phyloP scores from a whole-genome alignment of 2,113 vertebrate species.

The Pleuronectes platessa region DNA sequence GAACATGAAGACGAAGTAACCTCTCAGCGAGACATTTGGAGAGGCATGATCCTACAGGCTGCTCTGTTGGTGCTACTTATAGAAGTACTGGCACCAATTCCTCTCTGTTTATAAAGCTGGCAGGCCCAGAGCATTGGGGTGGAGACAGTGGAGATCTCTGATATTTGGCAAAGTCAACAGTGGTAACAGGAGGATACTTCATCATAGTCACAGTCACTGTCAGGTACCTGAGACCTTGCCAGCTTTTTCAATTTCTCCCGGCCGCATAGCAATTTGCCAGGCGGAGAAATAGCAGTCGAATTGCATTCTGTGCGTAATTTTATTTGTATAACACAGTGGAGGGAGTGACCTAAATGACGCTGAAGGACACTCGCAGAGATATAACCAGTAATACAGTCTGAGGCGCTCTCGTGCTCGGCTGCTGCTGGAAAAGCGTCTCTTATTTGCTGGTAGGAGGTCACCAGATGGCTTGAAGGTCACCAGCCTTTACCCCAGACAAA shows the following conservation, averaged over 20 bases:
- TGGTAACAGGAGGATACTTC: conserved; percentile 80
- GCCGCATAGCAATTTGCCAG: conserved; percentile 75
- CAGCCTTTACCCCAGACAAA: conserved; percentile 61
- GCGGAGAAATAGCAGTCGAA: conserved; percentile 68
- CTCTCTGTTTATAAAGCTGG: conserved; percentile 72
- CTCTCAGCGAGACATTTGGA: conserved; percentile 63
- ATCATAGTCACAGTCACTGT: conserved; percentile 81
- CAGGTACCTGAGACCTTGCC: conserved; percentile 77
- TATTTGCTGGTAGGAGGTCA: conserved; percentile 71
- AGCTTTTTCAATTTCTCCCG: conserved; percentile 80
- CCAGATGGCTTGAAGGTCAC: conserved; percentile 79
- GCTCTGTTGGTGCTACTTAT: conserved; percentile 64
- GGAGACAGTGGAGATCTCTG: conserved; percentile 71
- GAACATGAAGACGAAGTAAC: conserved; percentile 62
- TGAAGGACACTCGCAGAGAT: conserved; percentile 74
- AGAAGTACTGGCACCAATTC: conserved; percentile 62
- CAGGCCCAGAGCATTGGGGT: conserved; percentile 50
- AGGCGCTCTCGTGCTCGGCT: conserved; percentile 57
- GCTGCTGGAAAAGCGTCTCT: conserved; percentile 63
- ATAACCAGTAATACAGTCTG: conserved; percentile 63
- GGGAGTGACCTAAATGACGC: conserved; percentile 69
- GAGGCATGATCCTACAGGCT: conserved; percentile 60
- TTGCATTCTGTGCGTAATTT: conserved; percentile 75
- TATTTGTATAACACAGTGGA: conserved; percentile 74
- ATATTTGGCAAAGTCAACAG: conserved; percentile 79